Percentiles rank a stretch among this genome's conserved stretches.
phyloP scores from a whole-genome alignment of 2,113 vertebrate genomes.

The Aegotheles bennettii region DNA sequence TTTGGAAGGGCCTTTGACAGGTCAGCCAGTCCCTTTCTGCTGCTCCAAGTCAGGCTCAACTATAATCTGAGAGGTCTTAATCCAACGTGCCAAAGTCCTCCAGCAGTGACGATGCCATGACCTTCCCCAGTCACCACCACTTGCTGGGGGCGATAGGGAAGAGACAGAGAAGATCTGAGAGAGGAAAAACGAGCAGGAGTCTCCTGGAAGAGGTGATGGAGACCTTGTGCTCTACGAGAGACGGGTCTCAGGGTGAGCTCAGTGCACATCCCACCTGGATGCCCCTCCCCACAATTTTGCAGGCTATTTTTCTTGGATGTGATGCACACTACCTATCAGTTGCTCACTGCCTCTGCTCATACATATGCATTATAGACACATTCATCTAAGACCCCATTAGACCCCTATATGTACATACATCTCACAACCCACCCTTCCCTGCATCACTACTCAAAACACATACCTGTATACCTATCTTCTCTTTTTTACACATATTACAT shows the following conservation, averaged over 20 bases:
- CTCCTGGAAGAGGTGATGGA: not conserved
- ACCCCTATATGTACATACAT: not conserved
- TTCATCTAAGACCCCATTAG: not conserved
- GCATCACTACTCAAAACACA: not conserved
- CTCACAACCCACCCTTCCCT: not conserved
- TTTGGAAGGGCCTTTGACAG: not conserved
- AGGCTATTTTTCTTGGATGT: not conserved
- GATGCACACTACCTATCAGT: not conserved
- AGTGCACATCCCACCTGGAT: accelerated
- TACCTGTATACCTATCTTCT: not conserved
- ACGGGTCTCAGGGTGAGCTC: not conserved
- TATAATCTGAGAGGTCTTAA: not conserved
- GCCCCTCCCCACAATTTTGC: not conserved
- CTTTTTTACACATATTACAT: not conserved
- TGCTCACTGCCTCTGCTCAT: not conserved
- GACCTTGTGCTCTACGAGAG: not conserved
- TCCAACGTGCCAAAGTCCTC: not conserved
- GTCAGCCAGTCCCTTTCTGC: not conserved
- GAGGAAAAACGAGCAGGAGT: not conserved
- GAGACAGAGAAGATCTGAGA: not conserved
- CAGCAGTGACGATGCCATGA: not conserved
- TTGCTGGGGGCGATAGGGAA: not conserved
- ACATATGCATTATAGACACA: not conserved
- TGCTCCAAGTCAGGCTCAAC: not conserved
- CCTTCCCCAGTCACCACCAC: not conserved